These are phyloP conservation scores for Sebastiscus tertius DNA, from an alignment of 2,797 vertebrate species.

Conservation along the genomic window DNA sequence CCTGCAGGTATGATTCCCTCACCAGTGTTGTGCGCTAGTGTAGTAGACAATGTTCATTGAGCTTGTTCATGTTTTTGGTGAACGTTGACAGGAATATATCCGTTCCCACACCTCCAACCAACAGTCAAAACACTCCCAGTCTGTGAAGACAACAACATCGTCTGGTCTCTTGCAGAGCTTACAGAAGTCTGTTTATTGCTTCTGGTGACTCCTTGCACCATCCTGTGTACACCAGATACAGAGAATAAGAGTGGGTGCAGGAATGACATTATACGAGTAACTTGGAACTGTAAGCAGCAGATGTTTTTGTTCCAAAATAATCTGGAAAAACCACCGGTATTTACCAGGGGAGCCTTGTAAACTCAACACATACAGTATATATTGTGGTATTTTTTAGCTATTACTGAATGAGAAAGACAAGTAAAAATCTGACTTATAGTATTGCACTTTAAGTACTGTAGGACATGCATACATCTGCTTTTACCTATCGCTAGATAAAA, in stretches of 20 bases:
- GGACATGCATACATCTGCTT: not conserved
- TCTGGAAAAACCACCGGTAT: not conserved
- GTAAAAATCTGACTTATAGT: not conserved
- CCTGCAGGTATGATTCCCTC: conserved; percentile 23
- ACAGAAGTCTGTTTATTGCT: not conserved
- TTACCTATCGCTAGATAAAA: not conserved
- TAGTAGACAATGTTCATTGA: not conserved
- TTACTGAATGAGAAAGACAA: not conserved
- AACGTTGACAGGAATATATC: not conserved
- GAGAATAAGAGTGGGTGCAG: not conserved
- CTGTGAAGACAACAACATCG: not conserved
- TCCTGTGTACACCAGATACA: not conserved
- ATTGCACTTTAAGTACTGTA: not conserved
- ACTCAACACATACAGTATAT: not conserved
- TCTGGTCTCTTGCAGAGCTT: not conserved
- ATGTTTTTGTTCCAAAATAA: not conserved
- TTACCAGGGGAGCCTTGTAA: not conserved
- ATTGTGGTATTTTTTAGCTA: not conserved
- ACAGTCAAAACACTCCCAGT: conserved; percentile 25
- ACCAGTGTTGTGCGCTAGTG: not conserved
- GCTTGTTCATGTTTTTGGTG: not conserved
- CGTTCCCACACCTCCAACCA: conserved; percentile 16
- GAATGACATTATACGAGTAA: not conserved
- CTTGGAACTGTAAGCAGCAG: not conserved
- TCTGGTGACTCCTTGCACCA: not conserved